phyloP scores from a whole-genome alignment of 2,797 vertebrate species.

The Scarus forsteni region DNA sequence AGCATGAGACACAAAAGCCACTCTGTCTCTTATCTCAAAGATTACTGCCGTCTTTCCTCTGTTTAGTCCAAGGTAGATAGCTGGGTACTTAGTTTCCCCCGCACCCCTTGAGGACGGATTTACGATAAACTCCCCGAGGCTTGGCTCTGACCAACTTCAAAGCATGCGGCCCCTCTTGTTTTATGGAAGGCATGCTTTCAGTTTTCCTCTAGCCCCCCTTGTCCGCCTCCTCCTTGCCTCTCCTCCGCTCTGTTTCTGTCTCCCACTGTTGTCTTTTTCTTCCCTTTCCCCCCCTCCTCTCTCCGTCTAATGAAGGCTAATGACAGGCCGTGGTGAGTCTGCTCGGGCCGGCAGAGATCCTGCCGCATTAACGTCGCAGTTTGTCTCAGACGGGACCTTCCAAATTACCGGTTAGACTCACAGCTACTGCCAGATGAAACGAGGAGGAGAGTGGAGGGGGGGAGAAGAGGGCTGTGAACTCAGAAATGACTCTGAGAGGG shows the following conservation, averaged over 20 bases:
- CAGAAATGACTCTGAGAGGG: slow-evolving; percentile 55
- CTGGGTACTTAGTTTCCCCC: slow-evolving; percentile 65
- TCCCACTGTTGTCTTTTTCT: slow-evolving; percentile 64
- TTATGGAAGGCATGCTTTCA: slow-evolving; percentile 80
- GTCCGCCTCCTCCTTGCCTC: neutral
- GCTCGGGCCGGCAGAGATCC: slow-evolving; percentile 75
- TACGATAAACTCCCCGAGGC: slow-evolving; percentile 79
- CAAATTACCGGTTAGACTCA: slow-evolving; percentile 88
- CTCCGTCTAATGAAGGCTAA: slow-evolving; percentile 77
- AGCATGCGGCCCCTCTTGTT: slow-evolving; percentile 76
- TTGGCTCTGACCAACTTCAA: slow-evolving; percentile 79
- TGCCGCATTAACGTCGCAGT: slow-evolving; percentile 84
- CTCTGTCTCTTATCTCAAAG: slow-evolving; percentile 70
- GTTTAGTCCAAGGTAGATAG: slow-evolving; percentile 73
- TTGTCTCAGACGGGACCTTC: slow-evolving; percentile 86
- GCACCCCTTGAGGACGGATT: slow-evolving; percentile 72
- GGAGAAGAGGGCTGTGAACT: slow-evolving; percentile 41
- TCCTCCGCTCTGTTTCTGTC: slow-evolving; percentile 52
- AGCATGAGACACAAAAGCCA: slow-evolving; percentile 56
- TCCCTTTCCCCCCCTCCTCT: slow-evolving; percentile 3
- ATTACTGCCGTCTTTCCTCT: slow-evolving; percentile 52
- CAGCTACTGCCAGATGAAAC: slow-evolving; percentile 85
- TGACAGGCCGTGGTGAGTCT: slow-evolving; percentile 77
- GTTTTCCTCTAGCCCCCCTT: slow-evolving; percentile 28
- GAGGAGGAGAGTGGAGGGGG: slow-evolving; percentile 33